A percentile compares a stretch with the other conserved stretches of the same genome.
Evolutionary conservation across 2,888 invertebrate genomes (phyloP).

Genomic region (Scaeva pyrastri): DNA sequence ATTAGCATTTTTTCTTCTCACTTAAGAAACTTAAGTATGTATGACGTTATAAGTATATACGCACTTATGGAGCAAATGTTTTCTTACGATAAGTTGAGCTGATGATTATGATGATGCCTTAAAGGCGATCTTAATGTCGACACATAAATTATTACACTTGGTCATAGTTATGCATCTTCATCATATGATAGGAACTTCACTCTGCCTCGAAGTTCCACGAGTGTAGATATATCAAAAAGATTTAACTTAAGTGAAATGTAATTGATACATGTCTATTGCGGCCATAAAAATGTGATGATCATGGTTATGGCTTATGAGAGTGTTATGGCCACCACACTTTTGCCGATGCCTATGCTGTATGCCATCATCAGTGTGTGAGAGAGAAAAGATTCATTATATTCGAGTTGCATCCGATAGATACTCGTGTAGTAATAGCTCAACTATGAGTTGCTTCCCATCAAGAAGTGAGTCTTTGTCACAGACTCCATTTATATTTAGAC

Average conservation of each 20-base stretch:
- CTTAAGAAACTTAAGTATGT: background rate
- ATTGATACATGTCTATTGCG: slow-evolving; percentile 61
- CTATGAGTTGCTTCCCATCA: slow-evolving; percentile 2
- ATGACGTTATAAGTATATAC: background rate
- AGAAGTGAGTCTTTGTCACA: slow-evolving; percentile 3
- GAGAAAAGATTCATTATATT: slow-evolving; percentile 21
- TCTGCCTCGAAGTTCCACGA: too few species aligned
- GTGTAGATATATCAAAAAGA: slow-evolving; percentile 34
- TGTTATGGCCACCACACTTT: slow-evolving; percentile 55
- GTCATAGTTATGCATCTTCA: slow-evolving; percentile 16
- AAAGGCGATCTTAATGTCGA: slow-evolving; percentile 53
- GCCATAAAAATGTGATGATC: slow-evolving; percentile 67
- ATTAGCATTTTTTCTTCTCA: background rate
- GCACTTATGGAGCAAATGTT: background rate
- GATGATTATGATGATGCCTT: slow-evolving; percentile 49
- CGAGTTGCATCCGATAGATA: background rate
- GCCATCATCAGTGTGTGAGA: background rate
- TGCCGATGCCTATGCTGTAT: too few species aligned
- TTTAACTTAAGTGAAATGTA: slow-evolving; percentile 62
- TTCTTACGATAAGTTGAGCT: background rate
- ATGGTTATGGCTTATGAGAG: slow-evolving; percentile 69
- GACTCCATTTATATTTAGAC: background rate
- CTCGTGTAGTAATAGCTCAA: too few species aligned
- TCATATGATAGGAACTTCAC: slow-evolving; percentile 1
- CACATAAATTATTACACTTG: slow-evolving; percentile 32